Conservation (phyloP, 1,140 invertebrate genomes). For the Formica exsecta region DNA sequence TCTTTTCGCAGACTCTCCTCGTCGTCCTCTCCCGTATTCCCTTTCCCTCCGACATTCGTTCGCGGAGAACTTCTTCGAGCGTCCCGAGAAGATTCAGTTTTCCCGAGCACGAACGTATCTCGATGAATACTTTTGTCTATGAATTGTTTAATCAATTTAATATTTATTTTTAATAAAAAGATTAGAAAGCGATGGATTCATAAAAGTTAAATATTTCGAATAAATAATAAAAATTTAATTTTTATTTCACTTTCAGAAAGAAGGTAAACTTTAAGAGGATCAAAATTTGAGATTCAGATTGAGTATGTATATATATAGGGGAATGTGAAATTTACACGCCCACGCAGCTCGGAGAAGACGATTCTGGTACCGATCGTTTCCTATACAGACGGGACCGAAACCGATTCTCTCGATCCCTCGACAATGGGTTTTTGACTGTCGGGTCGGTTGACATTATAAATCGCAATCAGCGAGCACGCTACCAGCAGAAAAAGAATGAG, state of each 20-base stretch:
- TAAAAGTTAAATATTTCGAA: not conserved
- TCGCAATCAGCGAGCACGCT: slow-evolving; percentile 79
- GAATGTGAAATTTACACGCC: slow-evolving; percentile 61
- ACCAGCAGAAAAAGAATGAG: slow-evolving; percentile 54
- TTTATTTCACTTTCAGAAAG: not conserved
- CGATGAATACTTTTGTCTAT: slow-evolving; percentile 10
- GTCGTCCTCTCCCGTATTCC: slow-evolving; percentile 19
- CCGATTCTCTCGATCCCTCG: slow-evolving; percentile 65
- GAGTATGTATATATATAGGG: not conserved
- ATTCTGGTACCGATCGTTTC: slow-evolving; percentile 44
- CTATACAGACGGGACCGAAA: slow-evolving; percentile 56
- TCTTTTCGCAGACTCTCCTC: slow-evolving; percentile 32
- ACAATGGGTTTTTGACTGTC: slow-evolving; percentile 68
- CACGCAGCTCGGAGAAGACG: not conserved
- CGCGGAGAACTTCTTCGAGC: slow-evolving; percentile 25
- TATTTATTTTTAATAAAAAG: not conserved
- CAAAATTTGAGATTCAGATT: not conserved
- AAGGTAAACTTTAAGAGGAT: not conserved
- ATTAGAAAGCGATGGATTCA: not conserved
- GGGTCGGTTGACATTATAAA: slow-evolving; percentile 78
- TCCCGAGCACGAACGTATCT: slow-evolving; percentile 40
- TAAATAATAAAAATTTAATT: not conserved
- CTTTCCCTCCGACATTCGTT: slow-evolving; percentile 19
- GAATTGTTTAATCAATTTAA: slow-evolving; percentile 26
- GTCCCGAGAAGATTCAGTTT: slow-evolving; percentile 72